Evolutionary conservation across 2,113 vertebrate genomes (phyloP).

Genomic region (Theropithecus gelada): DNA sequence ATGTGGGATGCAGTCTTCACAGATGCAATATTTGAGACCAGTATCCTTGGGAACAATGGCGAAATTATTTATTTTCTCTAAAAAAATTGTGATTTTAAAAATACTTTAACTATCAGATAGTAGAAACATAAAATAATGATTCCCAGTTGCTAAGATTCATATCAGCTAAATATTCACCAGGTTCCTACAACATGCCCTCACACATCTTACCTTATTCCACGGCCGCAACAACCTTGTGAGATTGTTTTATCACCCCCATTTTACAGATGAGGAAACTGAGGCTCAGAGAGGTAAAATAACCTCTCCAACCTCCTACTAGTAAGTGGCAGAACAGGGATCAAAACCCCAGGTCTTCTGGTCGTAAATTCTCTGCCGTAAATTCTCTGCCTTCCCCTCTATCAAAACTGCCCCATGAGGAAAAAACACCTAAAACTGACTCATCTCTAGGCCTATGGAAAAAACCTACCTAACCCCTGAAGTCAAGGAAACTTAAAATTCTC

Average conservation of each 20-base stretch:
- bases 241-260: neutral
- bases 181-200: accelerated
- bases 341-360: no score
- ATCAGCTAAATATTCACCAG: accelerated
- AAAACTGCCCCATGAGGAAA: neutral
- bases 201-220: neutral
- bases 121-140: neutral
- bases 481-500: neutral
- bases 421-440: neutral
- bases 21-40: neutral
- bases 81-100: neutral
- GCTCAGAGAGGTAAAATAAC: neutral
- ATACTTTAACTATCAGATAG: neutral
- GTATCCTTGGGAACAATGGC: neutral
- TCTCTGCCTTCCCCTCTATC: neutral
- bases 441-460: neutral
- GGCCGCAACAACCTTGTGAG: accelerated
- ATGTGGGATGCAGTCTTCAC: neutral
- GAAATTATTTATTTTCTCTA: neutral
- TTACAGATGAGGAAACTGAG: neutral
- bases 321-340: accelerated
- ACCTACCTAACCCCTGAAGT: neutral
- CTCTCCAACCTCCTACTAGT: neutral
- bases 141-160: neutral
- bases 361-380: neutral